Conservation (phyloP, 2,888 invertebrate species). For the Mamestra brassicae region DNA sequence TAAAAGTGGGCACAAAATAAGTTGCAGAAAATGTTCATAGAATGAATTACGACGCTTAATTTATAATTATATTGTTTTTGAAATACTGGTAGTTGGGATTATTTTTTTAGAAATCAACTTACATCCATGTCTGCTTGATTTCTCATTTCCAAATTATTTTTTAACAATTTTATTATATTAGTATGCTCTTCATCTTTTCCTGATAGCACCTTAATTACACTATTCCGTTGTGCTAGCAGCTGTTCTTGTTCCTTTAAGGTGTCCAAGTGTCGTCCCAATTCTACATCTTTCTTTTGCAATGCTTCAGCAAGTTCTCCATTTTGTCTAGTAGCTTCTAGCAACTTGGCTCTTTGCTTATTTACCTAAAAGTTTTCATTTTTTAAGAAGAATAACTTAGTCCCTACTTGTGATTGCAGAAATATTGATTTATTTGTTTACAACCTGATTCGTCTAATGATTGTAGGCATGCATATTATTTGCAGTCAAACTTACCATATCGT, state of each 20-base stretch:
- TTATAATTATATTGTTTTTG: too few species aligned
- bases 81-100: too few species aligned
- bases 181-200: conserved; percentile 83
- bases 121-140: conserved; percentile 79
- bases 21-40: too few species aligned
- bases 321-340: conserved; percentile 74
- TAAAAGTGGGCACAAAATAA: too few species aligned
- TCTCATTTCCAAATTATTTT: conserved; percentile 80
- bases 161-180: conserved; percentile 80
- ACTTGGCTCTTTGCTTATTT: conserved; percentile 76
- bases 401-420: background rate
- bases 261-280: conserved; percentile 72
- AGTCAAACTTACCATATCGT: conserved; percentile 74
- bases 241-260: conserved; percentile 73
- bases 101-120: conserved; percentile 53
- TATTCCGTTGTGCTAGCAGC: conserved; percentile 76
- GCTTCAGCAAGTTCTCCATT: conserved; percentile 77
- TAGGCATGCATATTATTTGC: background rate
- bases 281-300: conserved; percentile 77
- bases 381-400: background rate
- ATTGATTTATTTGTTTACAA: background rate
- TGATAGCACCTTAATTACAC: conserved; percentile 78
- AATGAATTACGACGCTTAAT: too few species aligned
- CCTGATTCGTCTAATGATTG: background rate
- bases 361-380: conserved; percentile 68